Conservation (phyloP, 2,888 invertebrate genomes). For the Pyrocoelia pectoralis region DNA sequence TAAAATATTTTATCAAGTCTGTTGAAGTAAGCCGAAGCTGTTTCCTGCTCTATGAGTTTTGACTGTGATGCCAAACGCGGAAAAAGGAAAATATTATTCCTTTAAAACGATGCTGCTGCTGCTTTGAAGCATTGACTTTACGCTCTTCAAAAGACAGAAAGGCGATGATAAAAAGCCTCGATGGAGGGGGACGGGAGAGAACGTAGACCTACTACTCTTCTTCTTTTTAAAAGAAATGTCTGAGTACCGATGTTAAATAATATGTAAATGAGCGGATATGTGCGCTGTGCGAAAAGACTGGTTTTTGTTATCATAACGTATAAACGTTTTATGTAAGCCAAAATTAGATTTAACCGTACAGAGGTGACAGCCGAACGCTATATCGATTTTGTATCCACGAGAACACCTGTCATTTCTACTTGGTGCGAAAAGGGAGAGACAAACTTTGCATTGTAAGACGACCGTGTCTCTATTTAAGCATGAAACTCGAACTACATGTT, state of each 20-base stretch:
- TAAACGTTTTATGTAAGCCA: slow-evolving; percentile 1
- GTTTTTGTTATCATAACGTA: slow-evolving; percentile 9
- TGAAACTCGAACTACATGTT: not conserved
- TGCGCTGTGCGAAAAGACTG: slow-evolving; percentile 15
- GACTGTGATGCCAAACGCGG: slow-evolving; percentile 41
- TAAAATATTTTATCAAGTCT: slow-evolving; percentile 55
- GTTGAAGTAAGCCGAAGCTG: slow-evolving; percentile 48
- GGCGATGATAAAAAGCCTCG: slow-evolving; percentile 44
- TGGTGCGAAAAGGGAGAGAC: not conserved
- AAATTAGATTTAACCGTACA: slow-evolving; percentile 7
- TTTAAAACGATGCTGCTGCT: slow-evolving; percentile 51
- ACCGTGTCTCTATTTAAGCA: not conserved
- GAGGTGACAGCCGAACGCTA: not conserved
- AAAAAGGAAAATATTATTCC: slow-evolving; percentile 54
- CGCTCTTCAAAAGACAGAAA: slow-evolving; percentile 43
- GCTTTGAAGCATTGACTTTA: slow-evolving; percentile 51
- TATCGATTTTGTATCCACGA: not conserved
- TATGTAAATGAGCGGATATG: slow-evolving; percentile 28
- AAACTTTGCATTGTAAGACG: not conserved
- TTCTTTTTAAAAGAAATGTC: slow-evolving; percentile 9
- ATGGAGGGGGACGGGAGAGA: slow-evolving; percentile 42
- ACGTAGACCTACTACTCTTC: slow-evolving; percentile 23
- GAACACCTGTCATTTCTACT: slow-evolving; percentile 11
- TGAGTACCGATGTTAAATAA: slow-evolving; percentile 28
- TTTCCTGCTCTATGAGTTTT: slow-evolving; percentile 44